These are phyloP conservation scores for Anguilla rostrata DNA, from an alignment of 2,113 vertebrate genomes.

Conservation along the genomic window DNA sequence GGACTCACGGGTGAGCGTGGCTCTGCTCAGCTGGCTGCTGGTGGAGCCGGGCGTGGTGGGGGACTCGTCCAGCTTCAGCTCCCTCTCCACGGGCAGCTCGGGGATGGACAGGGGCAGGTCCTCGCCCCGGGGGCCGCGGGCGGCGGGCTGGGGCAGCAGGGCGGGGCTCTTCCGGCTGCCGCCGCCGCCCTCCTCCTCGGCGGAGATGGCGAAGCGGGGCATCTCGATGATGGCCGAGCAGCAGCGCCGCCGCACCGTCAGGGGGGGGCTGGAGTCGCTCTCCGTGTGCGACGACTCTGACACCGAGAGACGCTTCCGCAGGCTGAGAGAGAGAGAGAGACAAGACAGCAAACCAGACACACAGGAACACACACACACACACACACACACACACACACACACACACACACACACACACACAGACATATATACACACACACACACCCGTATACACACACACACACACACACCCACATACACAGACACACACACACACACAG, in stretches of 20 bases:
- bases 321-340: conserved; percentile 57
- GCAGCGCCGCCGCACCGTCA: conserved; percentile 84
- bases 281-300: conserved; percentile 97
- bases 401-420: no score
- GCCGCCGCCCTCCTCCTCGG: conserved; percentile 74
- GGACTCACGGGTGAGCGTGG: conserved; percentile 67
- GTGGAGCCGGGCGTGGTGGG: conserved; percentile 66
- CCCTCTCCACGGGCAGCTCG: conserved; percentile 79
- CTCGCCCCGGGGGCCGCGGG: conserved; percentile 69
- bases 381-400: no score
- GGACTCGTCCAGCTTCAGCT: conserved; percentile 76
- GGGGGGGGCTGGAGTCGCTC: conserved; percentile 92
- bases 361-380: neutral
- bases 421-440: no score
- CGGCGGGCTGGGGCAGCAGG: conserved; percentile 54
- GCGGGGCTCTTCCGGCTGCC: conserved; percentile 58
- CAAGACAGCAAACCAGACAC: neutral
- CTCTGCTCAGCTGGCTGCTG: conserved; percentile 60
- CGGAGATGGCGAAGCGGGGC: conserved; percentile 84
- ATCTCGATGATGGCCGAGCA: conserved; percentile 89
- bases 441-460: no score
- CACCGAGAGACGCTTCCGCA: conserved; percentile 89
- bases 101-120: conserved; percentile 75
- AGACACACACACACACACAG: neutral
- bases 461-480: no score